Evolutionary conservation across 2,888 invertebrate species (phyloP).

Genomic region (Ariolimax columbianus): DNA sequence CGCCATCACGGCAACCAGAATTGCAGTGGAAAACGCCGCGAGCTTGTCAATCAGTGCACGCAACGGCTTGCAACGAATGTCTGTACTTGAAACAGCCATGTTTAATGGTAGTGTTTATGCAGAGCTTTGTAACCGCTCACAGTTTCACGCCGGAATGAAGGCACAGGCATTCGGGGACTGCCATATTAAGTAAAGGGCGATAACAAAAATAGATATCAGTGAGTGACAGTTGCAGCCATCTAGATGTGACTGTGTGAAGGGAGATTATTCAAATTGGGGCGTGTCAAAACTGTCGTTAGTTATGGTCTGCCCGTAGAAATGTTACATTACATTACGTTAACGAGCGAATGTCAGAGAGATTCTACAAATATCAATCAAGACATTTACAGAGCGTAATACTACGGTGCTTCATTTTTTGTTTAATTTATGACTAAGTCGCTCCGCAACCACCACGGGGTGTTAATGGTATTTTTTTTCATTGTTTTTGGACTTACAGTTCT

Average conservation of each 20-base stretch:
- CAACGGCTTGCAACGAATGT: background rate
- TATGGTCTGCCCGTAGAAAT: background rate
- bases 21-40: background rate
- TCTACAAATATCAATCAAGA: background rate
- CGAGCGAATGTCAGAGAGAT: background rate
- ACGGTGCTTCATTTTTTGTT: too few relatives aligned
- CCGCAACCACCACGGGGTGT: too few relatives aligned
- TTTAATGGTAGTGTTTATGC: background rate
- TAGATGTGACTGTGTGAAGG: background rate
- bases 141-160: background rate
- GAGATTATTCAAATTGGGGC: background rate
- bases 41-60: conserved; percentile 9
- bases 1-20: background rate
- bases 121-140: background rate
- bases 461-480: too few relatives aligned
- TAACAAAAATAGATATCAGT: background rate
- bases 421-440: too few relatives aligned
- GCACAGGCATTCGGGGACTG: background rate
- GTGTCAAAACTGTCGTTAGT: background rate
- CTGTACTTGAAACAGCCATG: background rate
- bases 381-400: background rate
- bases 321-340: background rate
- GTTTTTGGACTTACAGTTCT: too few relatives aligned
- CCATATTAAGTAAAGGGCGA: background rate
- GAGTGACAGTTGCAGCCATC: background rate